Conservation (phyloP, 2,113 vertebrate genomes). For the Antechinus stuartii region DNA sequence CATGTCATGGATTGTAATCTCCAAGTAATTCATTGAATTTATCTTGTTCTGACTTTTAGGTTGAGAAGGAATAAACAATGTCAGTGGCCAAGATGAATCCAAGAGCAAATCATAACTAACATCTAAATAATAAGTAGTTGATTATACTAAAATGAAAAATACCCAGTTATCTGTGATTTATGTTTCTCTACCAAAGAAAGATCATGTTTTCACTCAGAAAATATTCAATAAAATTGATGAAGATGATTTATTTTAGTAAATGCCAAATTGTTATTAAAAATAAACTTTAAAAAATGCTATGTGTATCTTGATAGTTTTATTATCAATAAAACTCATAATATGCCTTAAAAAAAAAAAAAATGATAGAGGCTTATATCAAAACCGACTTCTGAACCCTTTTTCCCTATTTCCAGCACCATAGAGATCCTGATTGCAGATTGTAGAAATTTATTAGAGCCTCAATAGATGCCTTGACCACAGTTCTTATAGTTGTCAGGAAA, state of each 20-base stretch:
- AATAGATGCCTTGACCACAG: too few relatives aligned
- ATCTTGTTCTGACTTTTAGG: background rate
- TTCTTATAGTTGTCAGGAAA: too few relatives aligned
- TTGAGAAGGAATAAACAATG: background rate
- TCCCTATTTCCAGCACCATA: too few relatives aligned
- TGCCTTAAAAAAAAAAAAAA: too few relatives aligned
- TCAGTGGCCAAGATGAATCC: background rate
- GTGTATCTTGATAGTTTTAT: background rate
- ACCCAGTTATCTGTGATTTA: background rate
- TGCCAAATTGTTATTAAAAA: background rate
- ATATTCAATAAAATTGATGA: background rate
- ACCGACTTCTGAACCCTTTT: too few relatives aligned
- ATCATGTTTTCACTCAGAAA: background rate
- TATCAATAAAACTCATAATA: fast-evolving
- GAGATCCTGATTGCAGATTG: too few relatives aligned
- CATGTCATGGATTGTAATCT: background rate
- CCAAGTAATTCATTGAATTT: background rate
- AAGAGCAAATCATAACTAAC: too few relatives aligned
- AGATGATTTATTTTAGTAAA: background rate
- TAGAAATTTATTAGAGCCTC: too few relatives aligned
- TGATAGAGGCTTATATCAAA: too few relatives aligned
- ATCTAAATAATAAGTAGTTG: background rate
- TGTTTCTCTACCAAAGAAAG: background rate
- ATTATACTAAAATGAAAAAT: background rate
- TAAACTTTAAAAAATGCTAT: background rate